Evolutionary conservation across 2,888 invertebrate genomes (phyloP), one percentile per base, ranked within the genome.

Genomic region (Andrena dorsata): DNA sequence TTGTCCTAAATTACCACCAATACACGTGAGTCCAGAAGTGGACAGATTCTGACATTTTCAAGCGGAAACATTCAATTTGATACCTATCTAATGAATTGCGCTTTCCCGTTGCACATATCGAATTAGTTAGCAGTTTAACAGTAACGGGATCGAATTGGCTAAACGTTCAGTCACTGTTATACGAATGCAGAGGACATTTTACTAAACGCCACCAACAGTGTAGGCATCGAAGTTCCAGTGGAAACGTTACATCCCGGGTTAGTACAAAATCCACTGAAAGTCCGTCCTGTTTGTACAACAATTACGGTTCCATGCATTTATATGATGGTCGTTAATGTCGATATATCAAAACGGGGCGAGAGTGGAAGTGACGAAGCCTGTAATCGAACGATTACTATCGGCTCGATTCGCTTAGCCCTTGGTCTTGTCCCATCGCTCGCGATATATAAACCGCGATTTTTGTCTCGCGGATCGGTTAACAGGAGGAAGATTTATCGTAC

Each of bases 351-450:
- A 53, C 10, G n/a, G 13, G 5, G 10, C 28, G 56, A 51, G 30
- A 51, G 26, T 30, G 28, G n/a, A 47, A 63, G 47, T 68, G 76
- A 76, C 35, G 47, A 78, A 53, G 61, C 66, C 77, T 72, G 47
- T 69, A 76, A 78, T 76, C 68, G 78, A 64, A 78, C 53, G 78
- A 76, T 76, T 28, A 61, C 35, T 76, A 76, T 76, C 69, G 32
- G 10, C 47, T 32, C 63, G 68, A 69, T 61, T 76, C 30, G 56
- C 47, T 53, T 7, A 61, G 66, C 8, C 53, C 66, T n/a, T 7
- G 68, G 35, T 56, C 69, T 49, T 69, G 63, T 47, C 75, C 61
- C 53, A 60, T 63, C 63, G 68, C 10, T 2, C 61, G 68, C 76
- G 68, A 76, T 76, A 68, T 79, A 64, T 76, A 76, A 69, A 76